Percentiles rank a stretch among this genome's conserved stretches.
phyloP scores from a whole-genome alignment of 2,113 vertebrate species.

The Chaenogobius annularis region DNA sequence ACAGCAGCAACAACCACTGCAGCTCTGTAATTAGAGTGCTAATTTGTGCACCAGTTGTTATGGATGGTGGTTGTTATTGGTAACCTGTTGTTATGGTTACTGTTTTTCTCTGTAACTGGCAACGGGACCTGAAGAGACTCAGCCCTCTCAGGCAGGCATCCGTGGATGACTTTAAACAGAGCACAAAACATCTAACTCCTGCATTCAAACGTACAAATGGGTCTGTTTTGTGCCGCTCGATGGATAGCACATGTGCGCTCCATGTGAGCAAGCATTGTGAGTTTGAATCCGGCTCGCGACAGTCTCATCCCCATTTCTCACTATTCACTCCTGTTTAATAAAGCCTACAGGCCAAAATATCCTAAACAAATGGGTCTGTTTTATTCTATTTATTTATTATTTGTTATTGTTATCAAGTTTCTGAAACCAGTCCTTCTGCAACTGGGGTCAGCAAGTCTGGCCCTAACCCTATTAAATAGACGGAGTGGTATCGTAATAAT shows the following conservation, averaged over 20 bases:
- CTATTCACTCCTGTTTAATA: no score
- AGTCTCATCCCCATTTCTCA: no score
- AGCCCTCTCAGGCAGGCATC: conserved; percentile 23
- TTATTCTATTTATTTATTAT: no score
- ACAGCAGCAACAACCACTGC: conserved; percentile 40
- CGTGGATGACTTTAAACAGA: conserved; percentile 5
- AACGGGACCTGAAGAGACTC: conserved; percentile 51
- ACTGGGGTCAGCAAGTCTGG: not conserved
- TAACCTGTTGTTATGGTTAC: conserved; percentile 83
- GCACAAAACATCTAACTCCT: not conserved
- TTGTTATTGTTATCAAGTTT: not conserved
- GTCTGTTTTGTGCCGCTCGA: no score
- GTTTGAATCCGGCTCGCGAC: no score
- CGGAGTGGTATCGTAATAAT: not conserved
- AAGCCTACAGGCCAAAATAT: no score
- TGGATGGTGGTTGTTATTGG: conserved; percentile 73
- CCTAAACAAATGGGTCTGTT: no score
- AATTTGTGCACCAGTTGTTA: conserved; percentile 57
- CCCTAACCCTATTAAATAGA: not conserved
- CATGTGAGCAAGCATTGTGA: no score
- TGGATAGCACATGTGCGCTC: no score
- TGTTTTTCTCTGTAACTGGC: conserved; percentile 62
- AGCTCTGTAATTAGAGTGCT: conserved; percentile 72
- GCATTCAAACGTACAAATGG: not conserved
- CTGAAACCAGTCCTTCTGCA: not conserved